Evolutionary conservation across 1,140 invertebrate species (phyloP), one percentile per base, ranked within the genome.

Genomic region (Dreissena polymorpha): DNA sequence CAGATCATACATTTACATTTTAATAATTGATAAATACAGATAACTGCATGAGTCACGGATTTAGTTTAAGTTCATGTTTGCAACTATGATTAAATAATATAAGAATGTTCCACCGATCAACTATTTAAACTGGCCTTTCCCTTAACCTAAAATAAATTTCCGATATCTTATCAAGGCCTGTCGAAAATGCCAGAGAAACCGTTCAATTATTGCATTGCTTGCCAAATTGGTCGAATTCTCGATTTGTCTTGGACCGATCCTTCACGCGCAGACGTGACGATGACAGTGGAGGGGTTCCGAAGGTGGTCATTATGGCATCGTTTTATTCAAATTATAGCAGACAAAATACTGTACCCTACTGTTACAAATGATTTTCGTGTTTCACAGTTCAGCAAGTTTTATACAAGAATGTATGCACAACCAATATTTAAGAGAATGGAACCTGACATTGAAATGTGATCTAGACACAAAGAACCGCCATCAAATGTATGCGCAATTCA

Each of bases 201-300:
- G 12, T 60, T 60, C 57, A 60, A 60, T 60, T 60, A 60, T 60
- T n/a, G 57, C 16, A 60, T 60, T 60, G 16, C 57, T 23, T 18
- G 57, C 57, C 57, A 60, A 60, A 60, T 60, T 60, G 57, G 57
- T 60, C 57, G 57, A 18, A 60, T 60, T 60, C 57, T 23, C 57
- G 10, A 60, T 60, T 60, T 60, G 57, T 60, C 57, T 60, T 60
- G 16, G 16, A 23, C 16, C 16, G 16, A n/a, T 60, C 57, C 12
- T 23, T 60, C 57, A 12, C 57, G 57, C 57, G 57, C 57, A 2
- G 57, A 18, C 57, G 21, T n/a, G 16, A n/a, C 57, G 57, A 60
- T 23, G 57, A n/a, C 57, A 60, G 57, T 10, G 21, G 21, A 60
- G 3, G 57, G 10, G 57, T n/a, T 60, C 57, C 57, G 57, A 60